phyloP scores from a whole-genome alignment of 2,113 vertebrate species.

The Holacanthus passer region DNA sequence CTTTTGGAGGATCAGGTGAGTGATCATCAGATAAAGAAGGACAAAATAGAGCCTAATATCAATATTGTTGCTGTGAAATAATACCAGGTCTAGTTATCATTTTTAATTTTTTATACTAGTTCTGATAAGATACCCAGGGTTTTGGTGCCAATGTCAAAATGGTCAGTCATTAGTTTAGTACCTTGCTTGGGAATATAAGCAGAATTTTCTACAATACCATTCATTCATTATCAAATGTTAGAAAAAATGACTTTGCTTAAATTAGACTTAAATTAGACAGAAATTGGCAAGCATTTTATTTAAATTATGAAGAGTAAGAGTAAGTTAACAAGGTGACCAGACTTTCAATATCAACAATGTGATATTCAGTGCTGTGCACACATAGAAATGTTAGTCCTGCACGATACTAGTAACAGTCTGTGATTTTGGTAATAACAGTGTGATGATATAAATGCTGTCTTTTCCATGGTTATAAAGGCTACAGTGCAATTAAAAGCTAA shows the following conservation, averaged over 20 bases:
- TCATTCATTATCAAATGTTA: background rate
- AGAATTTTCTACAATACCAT: background rate
- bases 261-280: background rate
- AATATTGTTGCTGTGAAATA: background rate
- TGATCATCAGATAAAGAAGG: background rate
- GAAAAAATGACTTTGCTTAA: background rate
- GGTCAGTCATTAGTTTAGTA: background rate
- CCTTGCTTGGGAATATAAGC: background rate
- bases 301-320: background rate
- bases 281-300: background rate
- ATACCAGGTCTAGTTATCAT: background rate
- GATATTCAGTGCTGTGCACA: background rate
- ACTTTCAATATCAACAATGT: background rate
- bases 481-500: background rate
- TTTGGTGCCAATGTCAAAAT: background rate
- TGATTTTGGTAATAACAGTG: background rate
- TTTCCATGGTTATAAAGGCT: background rate
- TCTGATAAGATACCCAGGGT: background rate
- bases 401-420: background rate
- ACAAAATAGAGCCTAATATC: background rate
- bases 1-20: constrained; percentile 19
- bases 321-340: background rate
- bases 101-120: background rate
- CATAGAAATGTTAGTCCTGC: background rate
- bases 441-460: background rate